A percentile compares a stretch with the other conserved stretches of the same genome.
phyloP scores from a whole-genome alignment of 2,888 invertebrate genomes.

The Synergus laeviventris region DNA sequence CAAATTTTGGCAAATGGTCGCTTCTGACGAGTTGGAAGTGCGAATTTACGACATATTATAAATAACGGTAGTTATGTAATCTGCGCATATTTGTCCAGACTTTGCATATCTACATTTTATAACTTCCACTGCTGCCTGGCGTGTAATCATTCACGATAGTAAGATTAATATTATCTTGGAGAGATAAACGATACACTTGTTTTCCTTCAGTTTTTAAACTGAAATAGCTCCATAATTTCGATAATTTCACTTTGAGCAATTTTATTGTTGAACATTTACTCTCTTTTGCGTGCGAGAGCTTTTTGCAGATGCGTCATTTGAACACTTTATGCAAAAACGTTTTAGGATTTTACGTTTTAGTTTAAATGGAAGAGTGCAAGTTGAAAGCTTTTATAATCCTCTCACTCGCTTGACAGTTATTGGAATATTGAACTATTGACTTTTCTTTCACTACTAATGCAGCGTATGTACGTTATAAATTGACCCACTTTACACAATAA shows the following conservation, averaged over 20 bases:
- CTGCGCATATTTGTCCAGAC: conserved; percentile 26
- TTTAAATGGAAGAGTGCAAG: neutral
- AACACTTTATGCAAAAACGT: neutral
- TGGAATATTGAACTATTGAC: neutral
- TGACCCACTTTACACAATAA: no score
- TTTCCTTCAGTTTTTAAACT: neutral
- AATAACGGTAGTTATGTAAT: conserved; percentile 26
- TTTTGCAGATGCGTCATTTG: neutral
- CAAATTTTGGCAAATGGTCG: neutral
- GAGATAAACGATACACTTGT: neutral
- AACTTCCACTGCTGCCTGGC: neutral
- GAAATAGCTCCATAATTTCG: neutral
- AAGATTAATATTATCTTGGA: neutral
- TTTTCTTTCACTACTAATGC: neutral
- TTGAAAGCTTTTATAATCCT: neutral
- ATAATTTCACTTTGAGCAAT: neutral
- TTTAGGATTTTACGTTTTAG: no score
- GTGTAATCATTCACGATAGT: conserved; percentile 11
- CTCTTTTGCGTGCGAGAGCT: neutral
- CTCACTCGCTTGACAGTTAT: neutral
- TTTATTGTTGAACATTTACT: neutral
- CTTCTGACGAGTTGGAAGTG: neutral
- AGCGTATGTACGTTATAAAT: neutral
- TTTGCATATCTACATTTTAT: conserved; percentile 28
- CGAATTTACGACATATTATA: neutral